A percentile compares a stretch with the other conserved stretches of the same genome.
Evolutionary conservation across 2,888 invertebrate species (phyloP).

Genomic region (Drosophila gaucha): DNA sequence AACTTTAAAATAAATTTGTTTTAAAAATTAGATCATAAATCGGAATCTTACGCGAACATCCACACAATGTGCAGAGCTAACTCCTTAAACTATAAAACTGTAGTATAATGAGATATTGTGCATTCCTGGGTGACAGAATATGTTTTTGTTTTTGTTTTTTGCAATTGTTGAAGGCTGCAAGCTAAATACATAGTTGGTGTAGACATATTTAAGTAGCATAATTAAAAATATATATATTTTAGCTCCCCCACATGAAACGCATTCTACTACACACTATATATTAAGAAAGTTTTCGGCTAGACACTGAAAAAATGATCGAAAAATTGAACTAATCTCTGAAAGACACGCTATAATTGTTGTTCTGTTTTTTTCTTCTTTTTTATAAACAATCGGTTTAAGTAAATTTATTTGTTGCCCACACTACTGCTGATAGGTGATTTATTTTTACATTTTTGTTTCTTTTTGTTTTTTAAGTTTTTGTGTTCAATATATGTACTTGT

Average conservation of each 20-base stretch:
- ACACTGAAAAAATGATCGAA: constrained; percentile 37
- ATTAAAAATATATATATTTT: constrained; percentile 40
- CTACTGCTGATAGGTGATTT: constrained; percentile 45
- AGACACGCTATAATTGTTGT: constrained; percentile 46
- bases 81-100: constrained; percentile 51
- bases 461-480: constrained; percentile 44
- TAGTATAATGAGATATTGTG: constrained; percentile 48
- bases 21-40: constrained; percentile 34
- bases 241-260: constrained; percentile 41
- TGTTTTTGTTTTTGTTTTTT: constrained; percentile 5
- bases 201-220: constrained; percentile 34
- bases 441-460: constrained; percentile 22
- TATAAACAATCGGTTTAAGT: constrained; percentile 47
- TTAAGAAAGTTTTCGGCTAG: constrained; percentile 53
- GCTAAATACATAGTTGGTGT: constrained; percentile 36
- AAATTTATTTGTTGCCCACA: constrained; percentile 52
- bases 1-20: constrained; percentile 27
- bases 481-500: constrained; percentile 44
- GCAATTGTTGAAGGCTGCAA: constrained; percentile 19
- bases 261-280: constrained; percentile 46
- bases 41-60: constrained; percentile 47
- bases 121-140: constrained; percentile 42
- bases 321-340: constrained; percentile 50
- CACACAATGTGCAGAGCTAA: constrained; percentile 34
- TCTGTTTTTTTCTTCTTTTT: constrained; percentile 2